Evolutionary conservation across 2,113 vertebrate species (phyloP).

Genomic region (Gymnobelideus leadbeateri): DNA sequence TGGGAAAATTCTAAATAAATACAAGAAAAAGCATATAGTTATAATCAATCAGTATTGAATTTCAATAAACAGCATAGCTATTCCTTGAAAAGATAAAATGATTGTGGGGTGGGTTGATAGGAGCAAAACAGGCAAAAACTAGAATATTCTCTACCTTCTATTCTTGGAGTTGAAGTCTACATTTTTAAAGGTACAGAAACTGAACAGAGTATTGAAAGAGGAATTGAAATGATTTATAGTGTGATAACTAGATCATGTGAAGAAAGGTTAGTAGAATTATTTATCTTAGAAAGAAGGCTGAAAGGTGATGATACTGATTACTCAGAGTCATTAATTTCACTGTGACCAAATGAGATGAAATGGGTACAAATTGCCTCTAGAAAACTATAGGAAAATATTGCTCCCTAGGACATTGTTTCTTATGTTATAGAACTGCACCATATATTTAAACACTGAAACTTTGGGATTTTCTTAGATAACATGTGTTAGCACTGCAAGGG

Average conservation of each 20-base stretch:
- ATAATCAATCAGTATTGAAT: conserved; percentile 61
- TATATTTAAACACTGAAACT: no score
- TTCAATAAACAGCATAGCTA: conserved; percentile 36
- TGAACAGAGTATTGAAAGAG: conserved; percentile 50
- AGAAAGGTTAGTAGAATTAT: conserved; percentile 54
- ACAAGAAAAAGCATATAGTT: conserved; percentile 15
- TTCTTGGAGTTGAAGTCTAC: conserved; percentile 52
- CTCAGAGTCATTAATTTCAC: neutral
- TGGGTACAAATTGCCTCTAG: neutral
- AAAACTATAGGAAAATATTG: neutral
- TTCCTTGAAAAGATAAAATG: conserved; percentile 52
- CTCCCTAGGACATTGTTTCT: neutral
- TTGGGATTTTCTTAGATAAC: neutral
- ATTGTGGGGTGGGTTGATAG: conserved; percentile 46
- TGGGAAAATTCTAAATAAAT: conserved; percentile 47
- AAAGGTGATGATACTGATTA: neutral
- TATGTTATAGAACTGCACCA: neutral
- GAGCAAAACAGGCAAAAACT: neutral
- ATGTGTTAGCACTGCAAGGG: neutral
- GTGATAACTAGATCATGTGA: conserved; percentile 68
- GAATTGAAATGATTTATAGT: conserved; percentile 59
- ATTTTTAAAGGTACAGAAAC: conserved; percentile 45
- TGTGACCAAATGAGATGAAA: neutral
- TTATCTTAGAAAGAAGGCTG: conserved; percentile 55
- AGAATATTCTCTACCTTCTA: conserved; percentile 53